Evolutionary conservation across 2,113 vertebrate genomes (phyloP).

Genomic region (Gallinago undulata): DNA sequence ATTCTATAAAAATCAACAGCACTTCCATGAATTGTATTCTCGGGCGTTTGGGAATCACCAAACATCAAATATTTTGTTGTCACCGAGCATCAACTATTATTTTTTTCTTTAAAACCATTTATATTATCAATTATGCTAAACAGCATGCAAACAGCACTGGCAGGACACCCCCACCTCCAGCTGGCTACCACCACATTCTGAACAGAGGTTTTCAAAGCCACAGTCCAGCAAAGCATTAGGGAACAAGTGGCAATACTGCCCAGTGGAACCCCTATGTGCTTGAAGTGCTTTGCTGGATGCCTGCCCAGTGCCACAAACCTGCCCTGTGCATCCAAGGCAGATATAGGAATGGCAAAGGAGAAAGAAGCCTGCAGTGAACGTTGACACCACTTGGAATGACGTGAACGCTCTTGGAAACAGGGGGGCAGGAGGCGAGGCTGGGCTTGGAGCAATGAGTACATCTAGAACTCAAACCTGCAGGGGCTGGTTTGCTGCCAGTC

Average conservation of each 20-base stretch:
- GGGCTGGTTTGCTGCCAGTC: slow-evolving; percentile 1
- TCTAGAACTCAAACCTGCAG: background rate
- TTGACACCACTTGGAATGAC: background rate
- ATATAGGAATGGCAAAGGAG: background rate
- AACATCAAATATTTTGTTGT: background rate
- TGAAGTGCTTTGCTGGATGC: background rate
- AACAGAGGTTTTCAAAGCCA: background rate
- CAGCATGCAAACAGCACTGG: background rate
- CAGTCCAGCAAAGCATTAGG: background rate
- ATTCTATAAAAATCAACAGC: background rate
- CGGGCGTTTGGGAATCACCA: background rate
- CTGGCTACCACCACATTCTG: background rate
- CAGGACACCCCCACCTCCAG: background rate
- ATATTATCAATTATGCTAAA: background rate
- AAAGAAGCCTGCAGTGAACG: background rate
- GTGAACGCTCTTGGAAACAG: background rate
- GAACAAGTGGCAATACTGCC: background rate
- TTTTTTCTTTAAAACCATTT: background rate
- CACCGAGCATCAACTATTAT: background rate
- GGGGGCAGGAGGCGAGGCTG: background rate
- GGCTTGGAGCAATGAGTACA: background rate
- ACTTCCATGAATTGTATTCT: background rate
- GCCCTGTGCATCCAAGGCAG: background rate
- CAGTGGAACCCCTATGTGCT: background rate
- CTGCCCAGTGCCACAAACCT: background rate